Evolutionary conservation across 2,888 invertebrate genomes (phyloP).

Genomic region (Agrotis segetum): DNA sequence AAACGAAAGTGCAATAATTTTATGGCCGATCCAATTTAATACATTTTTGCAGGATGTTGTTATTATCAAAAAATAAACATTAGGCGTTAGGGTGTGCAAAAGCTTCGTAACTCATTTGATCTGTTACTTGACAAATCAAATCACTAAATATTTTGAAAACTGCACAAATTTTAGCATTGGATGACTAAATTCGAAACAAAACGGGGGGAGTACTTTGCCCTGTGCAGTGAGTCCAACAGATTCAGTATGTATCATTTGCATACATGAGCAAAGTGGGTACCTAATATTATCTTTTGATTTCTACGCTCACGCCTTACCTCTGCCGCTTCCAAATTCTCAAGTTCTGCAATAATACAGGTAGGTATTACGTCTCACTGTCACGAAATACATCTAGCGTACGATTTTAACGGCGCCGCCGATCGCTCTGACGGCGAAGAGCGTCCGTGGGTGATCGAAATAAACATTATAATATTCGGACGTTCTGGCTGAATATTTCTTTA

Average conservation of each 20-base stretch:
- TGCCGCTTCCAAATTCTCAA: conserved; percentile 48
- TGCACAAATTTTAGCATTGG: too few relatives aligned
- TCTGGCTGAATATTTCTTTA: conserved; percentile 13
- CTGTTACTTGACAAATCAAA: background rate
- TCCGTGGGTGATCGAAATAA: conserved; percentile 53
- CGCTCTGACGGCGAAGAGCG: conserved; percentile 48
- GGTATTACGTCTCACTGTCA: conserved; percentile 74
- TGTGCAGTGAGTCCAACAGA: too few relatives aligned
- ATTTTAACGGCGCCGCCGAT: conserved; percentile 75
- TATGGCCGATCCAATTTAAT: background rate
- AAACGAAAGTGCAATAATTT: background rate
- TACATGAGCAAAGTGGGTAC: background rate
- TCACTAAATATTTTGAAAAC: background rate
- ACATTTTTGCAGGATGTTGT: background rate
- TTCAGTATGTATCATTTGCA: too few relatives aligned
- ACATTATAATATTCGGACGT: conserved; percentile 46
- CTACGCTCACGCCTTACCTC: background rate
- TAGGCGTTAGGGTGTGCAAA: too few relatives aligned
- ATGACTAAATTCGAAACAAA: too few relatives aligned
- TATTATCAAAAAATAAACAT: too few relatives aligned
- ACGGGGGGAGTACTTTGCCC: too few relatives aligned
- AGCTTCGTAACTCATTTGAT: background rate
- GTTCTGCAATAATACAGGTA: conserved; percentile 63
- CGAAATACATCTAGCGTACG: conserved; percentile 80
- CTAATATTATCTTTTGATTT: background rate